Evolutionary conservation across 2,113 vertebrate species (phyloP).

Genomic region (Notarius lentiginosus): DNA sequence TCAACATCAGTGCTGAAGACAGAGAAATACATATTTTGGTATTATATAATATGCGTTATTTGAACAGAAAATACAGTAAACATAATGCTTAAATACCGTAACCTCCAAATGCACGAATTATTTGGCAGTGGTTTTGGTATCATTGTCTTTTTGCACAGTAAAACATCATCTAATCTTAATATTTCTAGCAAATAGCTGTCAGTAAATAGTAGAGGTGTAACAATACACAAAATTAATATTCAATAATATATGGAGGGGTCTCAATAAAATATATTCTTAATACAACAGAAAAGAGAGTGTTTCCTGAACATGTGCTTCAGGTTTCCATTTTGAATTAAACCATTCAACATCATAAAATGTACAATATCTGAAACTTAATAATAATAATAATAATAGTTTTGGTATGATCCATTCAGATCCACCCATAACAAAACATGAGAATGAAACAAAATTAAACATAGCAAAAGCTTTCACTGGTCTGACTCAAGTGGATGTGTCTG

Average conservation of each 20-base stretch:
- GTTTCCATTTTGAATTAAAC: background rate
- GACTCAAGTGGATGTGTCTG: background rate
- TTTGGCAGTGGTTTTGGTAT: background rate
- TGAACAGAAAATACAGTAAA: background rate
- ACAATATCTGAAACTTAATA: background rate
- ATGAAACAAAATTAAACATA: background rate
- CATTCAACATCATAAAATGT: background rate
- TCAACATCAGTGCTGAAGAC: conserved; percentile 83
- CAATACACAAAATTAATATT: background rate
- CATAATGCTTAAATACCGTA: background rate
- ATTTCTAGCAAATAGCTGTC: background rate
- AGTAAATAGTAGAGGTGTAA: background rate
- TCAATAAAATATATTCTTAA: background rate
- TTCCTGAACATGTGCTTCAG: background rate
- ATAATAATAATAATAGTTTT: background rate
- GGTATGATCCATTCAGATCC: background rate
- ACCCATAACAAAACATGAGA: background rate
- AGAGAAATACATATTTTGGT: conserved; percentile 32
- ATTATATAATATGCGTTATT: conserved; percentile 1
- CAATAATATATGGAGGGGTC: background rate
- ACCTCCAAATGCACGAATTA: background rate
- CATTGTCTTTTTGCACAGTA: background rate
- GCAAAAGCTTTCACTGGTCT: too few relatives aligned
- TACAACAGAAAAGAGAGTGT: background rate
- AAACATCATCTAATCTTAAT: background rate